These are phyloP conservation scores for Nymphalis io DNA, from an alignment of 1,140 invertebrate genomes.

Conservation along the genomic window DNA sequence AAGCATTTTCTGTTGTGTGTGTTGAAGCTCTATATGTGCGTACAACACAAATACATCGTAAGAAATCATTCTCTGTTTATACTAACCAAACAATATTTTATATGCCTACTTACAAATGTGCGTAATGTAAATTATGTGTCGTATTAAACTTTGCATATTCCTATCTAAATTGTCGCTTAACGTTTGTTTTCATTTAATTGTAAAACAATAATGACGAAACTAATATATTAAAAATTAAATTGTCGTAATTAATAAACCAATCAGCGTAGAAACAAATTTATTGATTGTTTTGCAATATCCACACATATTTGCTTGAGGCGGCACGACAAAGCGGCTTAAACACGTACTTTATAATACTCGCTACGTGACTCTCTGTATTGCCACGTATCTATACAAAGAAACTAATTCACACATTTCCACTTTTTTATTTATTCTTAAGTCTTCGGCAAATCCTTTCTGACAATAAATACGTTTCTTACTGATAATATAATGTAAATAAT, in stretches of 20 bases:
- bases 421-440: conserved; percentile 9
- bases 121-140: too few relatives aligned
- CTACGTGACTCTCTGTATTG: conserved; percentile 30
- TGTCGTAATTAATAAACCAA: conserved; percentile 1
- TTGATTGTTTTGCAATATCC: conserved; percentile 5
- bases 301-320: not conserved
- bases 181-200: too few relatives aligned
- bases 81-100: not conserved
- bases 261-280: conserved; percentile 3
- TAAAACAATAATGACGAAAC: too few relatives aligned
- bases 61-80: conserved; percentile 14
- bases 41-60: conserved; percentile 38
- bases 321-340: conserved; percentile 11
- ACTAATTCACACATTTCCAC: conserved; percentile 8
- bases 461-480: not conserved
- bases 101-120: not conserved
- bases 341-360: conserved; percentile 24
- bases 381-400: conserved; percentile 23
- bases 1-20: conserved; percentile 44
- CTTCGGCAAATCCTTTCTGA: too few relatives aligned
- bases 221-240: not conserved
- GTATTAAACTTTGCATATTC: too few relatives aligned
- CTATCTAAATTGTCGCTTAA: too few relatives aligned
- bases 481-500: too few relatives aligned
- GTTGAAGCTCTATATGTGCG: conserved; percentile 19